Evolutionary conservation across 2,113 vertebrate species (phyloP), one percentile per base, ranked within the genome.

Genomic region (Periophthalmodon schlosseri): DNA sequence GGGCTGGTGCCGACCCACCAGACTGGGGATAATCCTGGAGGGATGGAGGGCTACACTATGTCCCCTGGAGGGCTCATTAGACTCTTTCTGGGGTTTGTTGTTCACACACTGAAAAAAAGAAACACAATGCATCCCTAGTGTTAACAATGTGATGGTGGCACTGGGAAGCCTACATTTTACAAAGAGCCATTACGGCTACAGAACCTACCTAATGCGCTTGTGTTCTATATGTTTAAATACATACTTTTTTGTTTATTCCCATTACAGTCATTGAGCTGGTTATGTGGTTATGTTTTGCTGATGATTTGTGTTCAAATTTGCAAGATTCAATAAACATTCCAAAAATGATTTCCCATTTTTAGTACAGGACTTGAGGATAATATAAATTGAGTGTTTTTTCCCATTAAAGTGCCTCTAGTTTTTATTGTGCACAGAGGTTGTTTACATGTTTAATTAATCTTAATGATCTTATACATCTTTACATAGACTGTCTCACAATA

Each of bases 11-110:
- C 36, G 63, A 39, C 67, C 33, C 7, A 78, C 78, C 66, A 82
- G 12, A 76, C 39, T 76, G 69, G 70, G 73, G 70, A 77, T 81
- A 87, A 74, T 79, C 65, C 74, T 70, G 12, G 2, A 18, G 47
- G 36, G 67, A 60, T 69, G 64, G 70, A 70, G 46, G 50, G 49
- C 15, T 54, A 28, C 57, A 60, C n/a, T 28, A 7, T 83, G 71
- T 82, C 72, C 84, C 81, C 86, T 69, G 14, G 70, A 68, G 78
- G 73, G 39, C 82, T 88, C 75, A 86, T 88, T 89, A 88, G 76
- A 61, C 64, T 69, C 63, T 67, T 77, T 61, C 66, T 69, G 74
- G 63, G 70, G 71, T 70, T 72, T 64, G 74, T 63, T 78, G 66
- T 83, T 65, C 57, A 82, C 28, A 83, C 58, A 78, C 6, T 56